Conservation (phyloP, 2,888 invertebrate species). For the Atherix ibis region DNA sequence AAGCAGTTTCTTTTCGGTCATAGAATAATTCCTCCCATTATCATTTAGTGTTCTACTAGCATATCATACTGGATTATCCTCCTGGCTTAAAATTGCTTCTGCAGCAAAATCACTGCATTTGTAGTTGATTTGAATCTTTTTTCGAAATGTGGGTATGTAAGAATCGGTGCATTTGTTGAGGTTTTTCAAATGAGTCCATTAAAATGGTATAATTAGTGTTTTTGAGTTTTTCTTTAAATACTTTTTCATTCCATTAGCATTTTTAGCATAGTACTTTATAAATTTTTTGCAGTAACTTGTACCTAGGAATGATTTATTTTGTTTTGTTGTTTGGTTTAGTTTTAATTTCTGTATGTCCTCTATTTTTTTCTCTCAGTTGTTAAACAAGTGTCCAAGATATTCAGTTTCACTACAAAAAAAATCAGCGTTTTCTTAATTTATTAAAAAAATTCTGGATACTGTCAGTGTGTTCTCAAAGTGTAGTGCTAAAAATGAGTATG, state of each 20-base stretch:
- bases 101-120: constrained; percentile 1
- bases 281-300: not conserved
- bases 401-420: not conserved
- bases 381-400: too few relatives aligned
- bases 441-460: too few relatives aligned
- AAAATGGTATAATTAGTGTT: too few relatives aligned
- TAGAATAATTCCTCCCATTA: constrained; percentile 14
- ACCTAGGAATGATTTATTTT: not conserved
- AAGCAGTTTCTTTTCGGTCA: constrained; percentile 21
- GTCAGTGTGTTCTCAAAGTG: too few relatives aligned
- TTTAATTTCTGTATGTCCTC: not conserved
- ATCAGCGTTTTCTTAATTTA: not conserved
- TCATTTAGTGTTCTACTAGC: constrained; percentile 15
- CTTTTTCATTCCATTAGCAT: constrained; percentile 1
- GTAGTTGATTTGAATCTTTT: too few relatives aligned
- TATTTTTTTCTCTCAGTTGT: too few relatives aligned
- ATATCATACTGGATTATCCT: constrained; percentile 15
- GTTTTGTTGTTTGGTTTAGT: not conserved
- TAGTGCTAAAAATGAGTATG: too few relatives aligned
- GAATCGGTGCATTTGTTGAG: not conserved
- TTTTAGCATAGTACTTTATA: not conserved
- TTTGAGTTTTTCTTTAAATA: too few relatives aligned
- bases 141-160: too few relatives aligned
- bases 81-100: constrained; percentile 2
- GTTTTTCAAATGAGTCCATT: not conserved